Base-by-base conservation (phyloP, 2,888 invertebrate genomes). In the Chorisops tibialis region DNA sequence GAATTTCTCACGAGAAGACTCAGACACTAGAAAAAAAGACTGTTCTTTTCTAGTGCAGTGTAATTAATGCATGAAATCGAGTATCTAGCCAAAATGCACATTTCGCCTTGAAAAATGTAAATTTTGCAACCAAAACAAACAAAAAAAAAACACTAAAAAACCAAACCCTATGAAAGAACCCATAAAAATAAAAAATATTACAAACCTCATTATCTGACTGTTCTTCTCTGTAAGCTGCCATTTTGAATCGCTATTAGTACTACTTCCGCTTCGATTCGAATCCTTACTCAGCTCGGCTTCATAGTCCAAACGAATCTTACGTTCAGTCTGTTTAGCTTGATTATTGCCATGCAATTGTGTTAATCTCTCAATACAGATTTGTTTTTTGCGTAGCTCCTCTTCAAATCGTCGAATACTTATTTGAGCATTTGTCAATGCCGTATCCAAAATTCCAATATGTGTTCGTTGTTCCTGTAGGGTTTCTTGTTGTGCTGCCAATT, bases 401-500 rank as follows among this genome's bases (percentile, higher is more conserved):
- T 95, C 94, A 1, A 94, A 81, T 19, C 90, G 83, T 54, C 92
- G 88, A 47, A 94, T 90, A 76, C 93, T 93, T 63, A 88, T 85
- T 79, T 95, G 95, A 5, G 94, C 93, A 79, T 93, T 94, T 60
- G 90, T 91, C 66, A 96, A 82, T 60, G 95, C 95, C 21, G 89
- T 92, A 75, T 96, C 94, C 58, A 96, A 82, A 70, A 96, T 93
- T 71, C 93, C 93, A 73, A 68, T 67, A 45, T 95, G 94, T 22
- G 91, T 93, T 65, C 94, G 82, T 74, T 95, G 95, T 73, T 96
- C 95, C 74, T 93, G 91, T 64, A 95, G 79, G 12, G 94, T 94
- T 14, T 91, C 91, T 69, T 91, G 82, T 75, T 94, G 93, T 0
- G 94, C 93, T 14, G 90, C 87, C 72, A 95, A 82, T 79, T 96